Percentiles rank a stretch among this genome's conserved stretches.
These are phyloP conservation scores for Megaptera novaeangliae DNA, from an alignment of 2,113 vertebrate species.

Conservation along the genomic window DNA sequence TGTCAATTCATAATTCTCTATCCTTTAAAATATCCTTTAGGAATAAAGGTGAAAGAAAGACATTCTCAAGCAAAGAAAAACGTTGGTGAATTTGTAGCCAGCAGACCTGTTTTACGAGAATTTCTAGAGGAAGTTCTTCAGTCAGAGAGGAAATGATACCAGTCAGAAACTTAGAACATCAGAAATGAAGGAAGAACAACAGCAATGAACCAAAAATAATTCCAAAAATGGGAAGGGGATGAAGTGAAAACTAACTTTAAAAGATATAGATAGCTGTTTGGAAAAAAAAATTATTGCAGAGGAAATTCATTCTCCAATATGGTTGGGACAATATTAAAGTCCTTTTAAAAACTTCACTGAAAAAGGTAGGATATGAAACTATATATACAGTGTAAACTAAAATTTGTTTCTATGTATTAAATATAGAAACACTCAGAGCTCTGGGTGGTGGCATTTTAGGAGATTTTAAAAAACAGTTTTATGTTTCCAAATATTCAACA, in stretches of 20 bases:
- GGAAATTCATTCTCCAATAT: background rate
- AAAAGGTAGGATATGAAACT: background rate
- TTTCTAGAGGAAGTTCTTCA: conserved; percentile 35
- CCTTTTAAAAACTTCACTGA: background rate
- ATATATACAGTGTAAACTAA: background rate
- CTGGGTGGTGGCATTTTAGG: background rate
- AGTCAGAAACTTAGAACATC: background rate
- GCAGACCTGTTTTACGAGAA: background rate
- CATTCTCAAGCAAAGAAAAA: background rate
- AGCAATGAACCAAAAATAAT: conserved; percentile 8
- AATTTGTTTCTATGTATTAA: conserved; percentile 20
- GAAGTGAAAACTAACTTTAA: background rate
- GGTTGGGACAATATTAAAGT: background rate
- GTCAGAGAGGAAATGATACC: conserved; percentile 8
- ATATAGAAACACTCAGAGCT: background rate
- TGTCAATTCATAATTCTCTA: background rate
- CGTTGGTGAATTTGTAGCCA: background rate
- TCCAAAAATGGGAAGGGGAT: background rate
- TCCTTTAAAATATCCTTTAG: background rate
- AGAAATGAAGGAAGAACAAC: conserved; percentile 9
- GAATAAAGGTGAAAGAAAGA: background rate
- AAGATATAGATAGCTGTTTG: background rate
- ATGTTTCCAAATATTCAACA: conserved; percentile 42
- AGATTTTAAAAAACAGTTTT: conserved; percentile 1
- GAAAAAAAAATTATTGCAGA: background rate